These are phyloP conservation scores for Botia almorhae DNA, from an alignment of 2,797 vertebrate species.

Conservation along the genomic window DNA sequence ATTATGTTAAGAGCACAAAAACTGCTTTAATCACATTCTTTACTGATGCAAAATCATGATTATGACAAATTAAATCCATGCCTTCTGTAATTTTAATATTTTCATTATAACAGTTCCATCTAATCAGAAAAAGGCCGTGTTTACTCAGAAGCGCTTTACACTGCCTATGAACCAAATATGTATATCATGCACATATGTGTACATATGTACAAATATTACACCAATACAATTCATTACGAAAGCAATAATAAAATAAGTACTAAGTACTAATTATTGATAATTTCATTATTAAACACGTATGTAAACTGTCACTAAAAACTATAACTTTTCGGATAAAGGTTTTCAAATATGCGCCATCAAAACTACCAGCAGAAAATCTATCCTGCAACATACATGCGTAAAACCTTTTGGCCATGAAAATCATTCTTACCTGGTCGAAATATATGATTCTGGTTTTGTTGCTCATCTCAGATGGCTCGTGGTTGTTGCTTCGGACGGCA, in stretches of 20 bases:
- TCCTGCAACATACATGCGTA: background rate
- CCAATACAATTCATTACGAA: background rate
- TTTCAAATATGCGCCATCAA: background rate
- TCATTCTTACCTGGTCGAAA: constrained; percentile 89
- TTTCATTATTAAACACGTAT: too few species aligned
- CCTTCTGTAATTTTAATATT: background rate
- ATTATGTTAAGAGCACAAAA: background rate
- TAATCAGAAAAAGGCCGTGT: too few species aligned
- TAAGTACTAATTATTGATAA: background rate
- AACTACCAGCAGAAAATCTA: background rate
- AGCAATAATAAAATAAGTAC: background rate
- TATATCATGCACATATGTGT: too few species aligned
- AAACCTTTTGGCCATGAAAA: background rate
- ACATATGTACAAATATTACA: too few species aligned
- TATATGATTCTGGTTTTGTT: constrained; percentile 98
- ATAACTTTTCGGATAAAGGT: background rate
- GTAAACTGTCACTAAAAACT: too few species aligned
- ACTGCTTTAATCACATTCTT: background rate
- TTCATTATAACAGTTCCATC: background rate
- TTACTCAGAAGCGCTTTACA: too few species aligned
- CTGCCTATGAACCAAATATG: too few species aligned
- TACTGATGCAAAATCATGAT: background rate
- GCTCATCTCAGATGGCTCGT: constrained; percentile 95
- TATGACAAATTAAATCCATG: background rate
- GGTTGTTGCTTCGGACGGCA: constrained; percentile 93